Conservation (phyloP, 1,140 invertebrate genomes). For the Drusus annulatus region DNA sequence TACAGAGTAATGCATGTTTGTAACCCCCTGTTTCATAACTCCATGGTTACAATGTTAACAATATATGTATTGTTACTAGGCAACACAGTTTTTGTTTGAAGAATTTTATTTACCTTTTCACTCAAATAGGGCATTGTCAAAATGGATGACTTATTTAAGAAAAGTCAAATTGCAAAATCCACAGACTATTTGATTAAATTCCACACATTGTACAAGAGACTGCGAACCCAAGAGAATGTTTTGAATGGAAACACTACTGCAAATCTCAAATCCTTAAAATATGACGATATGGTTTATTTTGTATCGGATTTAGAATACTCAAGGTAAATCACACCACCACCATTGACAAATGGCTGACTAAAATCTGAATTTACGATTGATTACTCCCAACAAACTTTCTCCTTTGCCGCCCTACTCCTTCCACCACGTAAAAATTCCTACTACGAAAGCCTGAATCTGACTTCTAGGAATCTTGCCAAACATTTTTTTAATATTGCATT, state of each 20-base stretch:
- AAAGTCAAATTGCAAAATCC: constrained; percentile 33
- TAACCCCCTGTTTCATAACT: too few species aligned
- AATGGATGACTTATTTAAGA: constrained; percentile 27
- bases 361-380: background rate
- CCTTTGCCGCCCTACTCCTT: too few species aligned
- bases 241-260: background rate
- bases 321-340: constrained; percentile 8
- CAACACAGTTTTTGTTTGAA: background rate
- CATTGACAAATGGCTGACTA: background rate
- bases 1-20: too few species aligned
- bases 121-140: background rate
- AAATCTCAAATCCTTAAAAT: constrained; percentile 5
- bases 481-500: too few species aligned
- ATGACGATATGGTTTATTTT: constrained; percentile 5
- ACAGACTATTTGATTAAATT: constrained; percentile 39
- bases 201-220: constrained; percentile 13
- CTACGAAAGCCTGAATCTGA: too few species aligned
- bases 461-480: too few species aligned
- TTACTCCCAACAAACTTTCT: too few species aligned
- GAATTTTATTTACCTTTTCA: too few species aligned
- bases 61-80: constrained; percentile 1
- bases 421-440: too few species aligned
- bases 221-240: constrained; percentile 22
- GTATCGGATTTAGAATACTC: constrained; percentile 8
- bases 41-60: background rate